These are phyloP conservation scores for Mormyrops attenuatus DNA, from an alignment of 2,797 vertebrate species.

Conservation along the genomic window DNA sequence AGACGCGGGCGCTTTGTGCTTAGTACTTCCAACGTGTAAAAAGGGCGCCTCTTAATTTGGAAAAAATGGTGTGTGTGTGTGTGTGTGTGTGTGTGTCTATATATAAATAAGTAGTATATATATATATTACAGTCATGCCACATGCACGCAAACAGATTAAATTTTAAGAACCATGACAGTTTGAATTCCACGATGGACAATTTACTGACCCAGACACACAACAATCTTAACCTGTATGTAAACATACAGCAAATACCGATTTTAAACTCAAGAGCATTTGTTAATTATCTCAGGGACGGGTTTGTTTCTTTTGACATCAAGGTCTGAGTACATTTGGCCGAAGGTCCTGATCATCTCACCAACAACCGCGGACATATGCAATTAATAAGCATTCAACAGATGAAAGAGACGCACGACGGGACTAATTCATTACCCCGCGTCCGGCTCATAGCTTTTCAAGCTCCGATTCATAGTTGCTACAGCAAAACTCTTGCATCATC, in stretches of 20 bases:
- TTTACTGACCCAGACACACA: neutral
- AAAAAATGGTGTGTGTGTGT: neutral
- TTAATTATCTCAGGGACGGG: conserved; percentile 15
- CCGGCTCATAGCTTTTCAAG: neutral
- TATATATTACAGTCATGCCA: neutral
- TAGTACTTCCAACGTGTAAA: neutral
- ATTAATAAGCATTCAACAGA: conserved; percentile 34
- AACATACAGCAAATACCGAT: neutral
- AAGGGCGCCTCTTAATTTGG: neutral
- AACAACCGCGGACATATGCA: conserved; percentile 38
- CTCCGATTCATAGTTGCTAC: conserved; percentile 1
- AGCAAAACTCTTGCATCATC: neutral
- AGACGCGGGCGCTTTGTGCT: neutral
- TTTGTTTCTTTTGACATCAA: conserved; percentile 19
- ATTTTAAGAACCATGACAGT: neutral
- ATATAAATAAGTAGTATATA: neutral
- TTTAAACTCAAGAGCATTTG: neutral
- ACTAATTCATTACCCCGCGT: conserved; percentile 6
- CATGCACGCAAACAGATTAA: neutral
- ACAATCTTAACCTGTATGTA: neutral
- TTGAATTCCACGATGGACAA: neutral
- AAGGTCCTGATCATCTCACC: conserved; percentile 27
- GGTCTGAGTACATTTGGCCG: conserved; percentile 17
- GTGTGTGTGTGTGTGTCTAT: neutral
- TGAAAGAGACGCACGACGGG: conserved; percentile 27